Evolutionary conservation across 2,888 invertebrate species (phyloP).

Genomic region (Polydrusus tereticollis): DNA sequence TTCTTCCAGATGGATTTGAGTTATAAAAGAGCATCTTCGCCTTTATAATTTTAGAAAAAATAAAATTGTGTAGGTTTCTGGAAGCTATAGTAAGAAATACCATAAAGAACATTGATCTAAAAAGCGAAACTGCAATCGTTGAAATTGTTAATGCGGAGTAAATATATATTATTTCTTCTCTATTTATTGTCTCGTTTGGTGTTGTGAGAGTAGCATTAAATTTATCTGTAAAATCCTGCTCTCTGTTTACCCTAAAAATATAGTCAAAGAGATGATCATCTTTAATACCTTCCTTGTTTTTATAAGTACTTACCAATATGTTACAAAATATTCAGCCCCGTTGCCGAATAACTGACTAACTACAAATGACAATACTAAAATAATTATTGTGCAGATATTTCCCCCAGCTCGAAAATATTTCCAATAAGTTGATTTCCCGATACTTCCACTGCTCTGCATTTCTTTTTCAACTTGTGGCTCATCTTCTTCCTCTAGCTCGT

Average conservation of each 20-base stretch:
- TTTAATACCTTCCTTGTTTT: too few relatives aligned
- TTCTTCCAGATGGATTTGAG: slow-evolving; percentile 64
- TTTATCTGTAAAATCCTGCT: slow-evolving; percentile 59
- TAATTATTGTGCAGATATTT: slow-evolving; percentile 65
- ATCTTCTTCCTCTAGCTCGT: slow-evolving; percentile 51
- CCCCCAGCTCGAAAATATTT: slow-evolving; percentile 71
- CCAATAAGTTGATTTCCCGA: slow-evolving; percentile 62
- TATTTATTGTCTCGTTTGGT: slow-evolving; percentile 52
- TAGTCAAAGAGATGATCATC: too few relatives aligned
- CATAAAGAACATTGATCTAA: slow-evolving; percentile 63
- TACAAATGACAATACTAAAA: slow-evolving; percentile 69
- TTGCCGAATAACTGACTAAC: slow-evolving; percentile 74
- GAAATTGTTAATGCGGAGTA: slow-evolving; percentile 67
- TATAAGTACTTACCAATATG: slow-evolving; percentile 76
- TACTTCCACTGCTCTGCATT: slow-evolving; percentile 58
- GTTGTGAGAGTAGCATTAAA: slow-evolving; percentile 47
- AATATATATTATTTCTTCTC: slow-evolving; percentile 65
- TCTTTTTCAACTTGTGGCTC: slow-evolving; percentile 62
- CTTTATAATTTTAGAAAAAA: slow-evolving; percentile 60
- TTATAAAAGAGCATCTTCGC: slow-evolving; percentile 65
- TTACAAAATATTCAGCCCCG: slow-evolving; percentile 78
- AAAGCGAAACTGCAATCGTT: slow-evolving; percentile 64
- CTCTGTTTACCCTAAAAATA: slow-evolving; percentile 60
- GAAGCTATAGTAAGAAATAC: slow-evolving; percentile 63
- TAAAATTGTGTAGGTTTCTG: slow-evolving; percentile 61